A percentile compares a stretch with the other conserved stretches of the same genome.
phyloP scores from a whole-genome alignment of 92 coral and sea anemone genomes.

The Phymanthus crucifer region DNA sequence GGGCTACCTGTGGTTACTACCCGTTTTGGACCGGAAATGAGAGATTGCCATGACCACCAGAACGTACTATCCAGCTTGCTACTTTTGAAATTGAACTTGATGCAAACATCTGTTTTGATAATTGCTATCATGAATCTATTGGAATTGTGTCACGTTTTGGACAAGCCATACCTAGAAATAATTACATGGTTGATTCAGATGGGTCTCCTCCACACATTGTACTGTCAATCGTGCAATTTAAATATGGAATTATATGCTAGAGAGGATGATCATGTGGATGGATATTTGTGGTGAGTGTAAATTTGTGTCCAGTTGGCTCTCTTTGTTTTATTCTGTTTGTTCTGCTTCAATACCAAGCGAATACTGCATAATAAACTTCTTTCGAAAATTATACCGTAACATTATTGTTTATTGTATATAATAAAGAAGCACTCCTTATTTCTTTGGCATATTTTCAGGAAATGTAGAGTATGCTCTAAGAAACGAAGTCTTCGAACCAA shows the following conservation, averaged over 20 bases:
- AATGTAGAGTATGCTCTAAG: not conserved
- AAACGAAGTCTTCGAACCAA: conserved; percentile 7
- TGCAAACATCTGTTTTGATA: too few relatives aligned
- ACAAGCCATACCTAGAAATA: not conserved
- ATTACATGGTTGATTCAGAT: not conserved
- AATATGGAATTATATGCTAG: not conserved
- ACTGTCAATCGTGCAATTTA: not conserved
- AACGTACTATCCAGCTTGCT: too few relatives aligned
- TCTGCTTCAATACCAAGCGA: too few relatives aligned
- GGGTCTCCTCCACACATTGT: not conserved
- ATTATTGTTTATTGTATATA: too few relatives aligned
- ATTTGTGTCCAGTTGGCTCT: not conserved
- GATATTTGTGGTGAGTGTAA: conserved; percentile 9
- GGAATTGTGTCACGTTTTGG: not conserved
- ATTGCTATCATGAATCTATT: conserved; percentile 5
- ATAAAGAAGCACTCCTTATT: not conserved
- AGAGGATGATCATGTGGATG: not conserved
- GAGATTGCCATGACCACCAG: too few relatives aligned
- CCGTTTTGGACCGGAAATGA: too few relatives aligned
- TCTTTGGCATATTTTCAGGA: not conserved
- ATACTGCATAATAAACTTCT: too few relatives aligned
- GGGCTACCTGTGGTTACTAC: too few relatives aligned
- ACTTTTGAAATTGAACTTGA: too few relatives aligned
- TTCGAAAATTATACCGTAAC: too few relatives aligned
- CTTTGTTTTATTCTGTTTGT: too few relatives aligned